phyloP scores from a whole-genome alignment of 2,113 vertebrate genomes.

The Crotalus helleri region DNA sequence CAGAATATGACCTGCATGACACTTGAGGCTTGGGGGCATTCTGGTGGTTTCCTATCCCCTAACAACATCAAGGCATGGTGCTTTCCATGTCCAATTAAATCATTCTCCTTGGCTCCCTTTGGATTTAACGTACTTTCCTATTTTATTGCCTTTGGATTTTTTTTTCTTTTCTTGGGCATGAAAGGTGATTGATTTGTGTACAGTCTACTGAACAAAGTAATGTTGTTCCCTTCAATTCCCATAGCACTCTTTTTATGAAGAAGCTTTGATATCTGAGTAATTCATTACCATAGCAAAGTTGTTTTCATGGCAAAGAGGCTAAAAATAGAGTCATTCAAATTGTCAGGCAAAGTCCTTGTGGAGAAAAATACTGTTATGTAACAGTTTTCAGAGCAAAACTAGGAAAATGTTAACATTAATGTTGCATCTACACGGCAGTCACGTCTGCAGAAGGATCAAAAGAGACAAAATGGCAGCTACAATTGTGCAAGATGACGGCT shows the following conservation, averaged over 20 bases:
- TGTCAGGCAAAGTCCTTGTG: not conserved
- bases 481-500: not conserved
- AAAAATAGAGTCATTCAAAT: conserved; percentile 35
- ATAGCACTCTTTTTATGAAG: not conserved
- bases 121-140: not conserved
- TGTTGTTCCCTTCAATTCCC: not conserved
- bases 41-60: not conserved
- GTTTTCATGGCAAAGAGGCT: conserved; percentile 49
- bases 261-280: conserved; percentile 38
- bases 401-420: not conserved
- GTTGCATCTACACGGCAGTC: not conserved
- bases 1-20: not conserved
- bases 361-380: conserved; percentile 14
- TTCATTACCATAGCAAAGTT: conserved; percentile 51
- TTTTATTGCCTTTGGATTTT: not conserved
- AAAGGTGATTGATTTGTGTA: not conserved
- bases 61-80: not conserved
- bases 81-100: not conserved
- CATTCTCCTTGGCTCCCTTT: not conserved
- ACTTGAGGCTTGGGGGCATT: not conserved
- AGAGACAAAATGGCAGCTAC: not conserved
- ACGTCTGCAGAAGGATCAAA: not conserved
- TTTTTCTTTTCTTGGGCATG: conserved; percentile 42
- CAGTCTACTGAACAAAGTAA: not conserved
- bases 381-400: not conserved